Evolutionary conservation across 2,113 vertebrate species (phyloP).

Genomic region (Oncorhynchus keta): DNA sequence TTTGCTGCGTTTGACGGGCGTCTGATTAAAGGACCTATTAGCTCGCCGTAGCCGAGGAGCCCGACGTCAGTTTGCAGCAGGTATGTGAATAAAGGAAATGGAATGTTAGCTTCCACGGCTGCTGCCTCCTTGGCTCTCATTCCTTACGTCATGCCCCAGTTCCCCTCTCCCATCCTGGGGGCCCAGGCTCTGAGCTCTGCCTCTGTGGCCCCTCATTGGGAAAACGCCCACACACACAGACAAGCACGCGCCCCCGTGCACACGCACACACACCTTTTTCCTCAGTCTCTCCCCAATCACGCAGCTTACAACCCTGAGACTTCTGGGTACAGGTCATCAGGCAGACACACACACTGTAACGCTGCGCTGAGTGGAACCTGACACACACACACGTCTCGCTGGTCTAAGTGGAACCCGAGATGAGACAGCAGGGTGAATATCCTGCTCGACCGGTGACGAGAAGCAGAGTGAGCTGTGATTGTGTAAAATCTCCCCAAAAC

Average conservation of each 20-base stretch:
- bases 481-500: slow-evolving; percentile 50
- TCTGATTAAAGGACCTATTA: slow-evolving; percentile 72
- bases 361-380: slow-evolving; percentile 56
- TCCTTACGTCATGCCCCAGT: no score
- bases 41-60: slow-evolving; percentile 57
- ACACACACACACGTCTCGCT: slow-evolving; percentile 45
- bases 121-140: no score
- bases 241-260: not conserved
- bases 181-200: no score
- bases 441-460: slow-evolving; percentile 46
- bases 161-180: no score
- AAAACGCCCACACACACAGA: not conserved
- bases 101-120: no score
- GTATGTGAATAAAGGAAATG: slow-evolving; percentile 4
- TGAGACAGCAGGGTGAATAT: slow-evolving; percentile 35
- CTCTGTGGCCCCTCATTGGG: no score
- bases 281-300: slow-evolving; percentile 58
- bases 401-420: slow-evolving; percentile 62
- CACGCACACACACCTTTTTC: slow-evolving; percentile 1
- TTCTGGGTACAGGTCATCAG: slow-evolving; percentile 55
- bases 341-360: slow-evolving; percentile 28
- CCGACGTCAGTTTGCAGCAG: slow-evolving; percentile 57
- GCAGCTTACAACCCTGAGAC: slow-evolving; percentile 61
- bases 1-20: slow-evolving; percentile 61
- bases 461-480: slow-evolving; percentile 57